Base-by-base conservation (phyloP, 2,113 vertebrate species). In the Erythrolamprus reginae region DNA sequence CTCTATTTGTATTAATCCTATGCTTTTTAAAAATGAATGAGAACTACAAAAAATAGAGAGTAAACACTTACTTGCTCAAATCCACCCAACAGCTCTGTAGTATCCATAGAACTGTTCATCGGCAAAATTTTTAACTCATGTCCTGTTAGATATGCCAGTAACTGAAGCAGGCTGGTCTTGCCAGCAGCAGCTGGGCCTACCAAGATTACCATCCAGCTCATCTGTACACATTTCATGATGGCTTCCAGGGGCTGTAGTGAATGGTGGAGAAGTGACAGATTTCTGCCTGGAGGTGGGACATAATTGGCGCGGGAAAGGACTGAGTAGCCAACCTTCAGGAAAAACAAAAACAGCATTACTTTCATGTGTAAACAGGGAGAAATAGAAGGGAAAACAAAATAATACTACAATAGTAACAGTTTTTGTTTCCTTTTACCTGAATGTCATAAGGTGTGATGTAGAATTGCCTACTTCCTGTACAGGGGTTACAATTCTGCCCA, bases 31-130 rank as follows among this genome's bases (percentile, higher is more conserved):
- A 77, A 65, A 65, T 86, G 12, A 10, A 65, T 3, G 85, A 28
- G 28, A 88, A 87, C 42, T 1, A 13, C 7, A 21, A 23, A 82
- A 8, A 28, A 8, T 3, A 26, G 3, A 56, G 23, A 28, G 56
- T 50, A 92, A 5, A 23, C 0, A 77, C 65, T 95, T 95, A 99
- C 99, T 98, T 99, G 99, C 85, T 99, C 99, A 93, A 99, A 99
- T 92, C 99, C 99, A 17, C 99, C 99, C 85, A 99, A 97, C 51
- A 99, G 98, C 89, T 99, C 99, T 0, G 98, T 99, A 51, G 98
- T 99, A 93, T 99, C 99, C 98, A 99, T 99, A 0, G 98, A 97
- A 28, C 99, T 99, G 96, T 99, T 99, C 98, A 99, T 98, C 15
- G 98, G 98, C 99, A 99, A 98, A 88, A 99, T 96, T 93, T 98